These are phyloP conservation scores for Rutpela maculata DNA, from an alignment of 2,888 invertebrate genomes.

Conservation along the genomic window DNA sequence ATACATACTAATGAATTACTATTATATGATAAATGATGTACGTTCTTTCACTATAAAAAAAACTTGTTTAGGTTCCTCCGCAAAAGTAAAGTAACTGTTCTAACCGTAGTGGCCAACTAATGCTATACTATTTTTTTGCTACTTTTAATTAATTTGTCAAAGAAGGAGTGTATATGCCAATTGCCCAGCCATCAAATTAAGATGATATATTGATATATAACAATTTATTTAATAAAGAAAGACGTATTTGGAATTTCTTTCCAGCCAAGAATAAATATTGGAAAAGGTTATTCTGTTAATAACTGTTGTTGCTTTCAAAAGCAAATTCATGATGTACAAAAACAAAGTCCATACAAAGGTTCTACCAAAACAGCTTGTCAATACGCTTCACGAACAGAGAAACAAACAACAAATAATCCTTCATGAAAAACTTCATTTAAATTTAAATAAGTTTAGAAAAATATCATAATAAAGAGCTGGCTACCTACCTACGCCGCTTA, in stretches of 20 bases:
- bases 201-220: not conserved
- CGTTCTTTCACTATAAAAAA: too few relatives aligned
- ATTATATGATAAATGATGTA: too few relatives aligned
- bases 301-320: not conserved
- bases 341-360: not conserved
- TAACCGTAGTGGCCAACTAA: not conserved
- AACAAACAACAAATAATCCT: constrained; percentile 20
- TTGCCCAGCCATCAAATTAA: not conserved
- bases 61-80: not conserved
- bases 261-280: not conserved
- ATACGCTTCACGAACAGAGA: constrained; percentile 32
- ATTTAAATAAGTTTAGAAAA: constrained; percentile 40
- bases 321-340: not conserved
- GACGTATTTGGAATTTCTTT: not conserved
- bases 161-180: not conserved
- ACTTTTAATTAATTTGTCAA: not conserved
- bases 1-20: too few relatives aligned
- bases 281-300: not conserved
- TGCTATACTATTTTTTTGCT: not conserved
- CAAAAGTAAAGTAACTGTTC: not conserved
- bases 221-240: not conserved
- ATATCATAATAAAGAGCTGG: constrained; percentile 3
- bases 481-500: not conserved
- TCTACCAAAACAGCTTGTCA: constrained; percentile 26
- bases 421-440: constrained; percentile 39